A percentile compares a stretch with the other conserved stretches of the same genome.
Conservation (phyloP, 2,797 vertebrate genomes). For the Hafferia zeledoni region DNA sequence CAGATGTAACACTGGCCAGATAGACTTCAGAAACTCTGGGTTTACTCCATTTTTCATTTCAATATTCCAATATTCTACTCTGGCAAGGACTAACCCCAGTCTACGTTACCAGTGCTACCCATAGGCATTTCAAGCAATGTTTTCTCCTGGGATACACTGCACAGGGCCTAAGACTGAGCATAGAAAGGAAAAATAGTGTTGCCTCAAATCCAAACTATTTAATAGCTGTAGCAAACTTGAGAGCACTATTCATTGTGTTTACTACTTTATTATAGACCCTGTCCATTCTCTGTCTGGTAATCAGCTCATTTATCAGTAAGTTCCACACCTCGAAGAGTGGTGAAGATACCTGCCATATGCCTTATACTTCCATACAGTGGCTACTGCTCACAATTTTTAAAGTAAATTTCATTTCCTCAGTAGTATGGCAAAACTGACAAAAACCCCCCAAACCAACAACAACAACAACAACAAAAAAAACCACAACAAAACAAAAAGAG, state of each 20-base stretch:
- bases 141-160: neutral
- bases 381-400: neutral
- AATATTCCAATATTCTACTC: neutral
- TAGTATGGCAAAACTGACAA: neutral
- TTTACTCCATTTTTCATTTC: neutral
- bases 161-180: neutral
- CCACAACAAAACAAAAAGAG: no score
- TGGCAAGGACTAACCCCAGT: neutral
- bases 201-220: neutral
- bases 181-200: neutral
- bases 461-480: rapidly evolving
- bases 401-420: neutral
- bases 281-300: neutral
- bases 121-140: neutral
- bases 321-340: neutral
- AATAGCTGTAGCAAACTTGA: neutral
- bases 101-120: neutral
- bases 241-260: neutral
- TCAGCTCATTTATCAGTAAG: neutral
- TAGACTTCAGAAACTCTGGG: neutral
- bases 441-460: no score
- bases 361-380: neutral
- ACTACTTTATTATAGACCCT: neutral
- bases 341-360: neutral
- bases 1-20: neutral